Percentiles rank a stretch among this genome's conserved stretches.
phyloP scores from a whole-genome alignment of 2,113 vertebrate genomes.

The Leucopsar rothschildi region DNA sequence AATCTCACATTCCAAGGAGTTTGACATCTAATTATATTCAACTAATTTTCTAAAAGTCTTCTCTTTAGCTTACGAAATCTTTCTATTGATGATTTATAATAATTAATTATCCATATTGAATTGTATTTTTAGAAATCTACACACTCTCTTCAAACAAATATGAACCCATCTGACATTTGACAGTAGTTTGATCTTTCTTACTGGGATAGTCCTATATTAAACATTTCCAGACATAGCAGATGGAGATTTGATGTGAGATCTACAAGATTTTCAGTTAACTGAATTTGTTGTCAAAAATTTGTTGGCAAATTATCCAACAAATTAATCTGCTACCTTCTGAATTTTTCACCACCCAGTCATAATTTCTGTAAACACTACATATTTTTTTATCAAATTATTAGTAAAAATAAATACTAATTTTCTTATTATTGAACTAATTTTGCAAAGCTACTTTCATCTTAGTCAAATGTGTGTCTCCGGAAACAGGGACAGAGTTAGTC shows the following conservation, averaged over 20 bases:
- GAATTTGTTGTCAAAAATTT: background rate
- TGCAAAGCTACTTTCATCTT: background rate
- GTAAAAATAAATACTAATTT: background rate
- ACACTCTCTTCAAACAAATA: background rate
- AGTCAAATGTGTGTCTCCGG: background rate
- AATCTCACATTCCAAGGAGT: background rate
- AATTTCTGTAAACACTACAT: background rate
- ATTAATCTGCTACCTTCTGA: background rate
- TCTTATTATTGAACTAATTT: background rate
- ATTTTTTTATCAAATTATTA: background rate
- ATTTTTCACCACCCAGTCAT: background rate
- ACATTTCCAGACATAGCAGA: background rate
- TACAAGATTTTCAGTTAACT: background rate
- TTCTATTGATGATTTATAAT: background rate
- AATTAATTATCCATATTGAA: background rate
- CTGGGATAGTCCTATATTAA: background rate
- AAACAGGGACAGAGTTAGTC: background rate
- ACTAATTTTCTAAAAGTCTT: background rate
- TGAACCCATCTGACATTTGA: background rate
- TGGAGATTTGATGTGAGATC: background rate
- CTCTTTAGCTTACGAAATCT: background rate
- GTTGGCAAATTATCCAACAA: background rate
- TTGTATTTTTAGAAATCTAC: background rate
- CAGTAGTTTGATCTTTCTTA: background rate
- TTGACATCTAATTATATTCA: background rate